Evolutionary conservation across 2,888 invertebrate genomes (phyloP).

Genomic region (Sericinus montela): DNA sequence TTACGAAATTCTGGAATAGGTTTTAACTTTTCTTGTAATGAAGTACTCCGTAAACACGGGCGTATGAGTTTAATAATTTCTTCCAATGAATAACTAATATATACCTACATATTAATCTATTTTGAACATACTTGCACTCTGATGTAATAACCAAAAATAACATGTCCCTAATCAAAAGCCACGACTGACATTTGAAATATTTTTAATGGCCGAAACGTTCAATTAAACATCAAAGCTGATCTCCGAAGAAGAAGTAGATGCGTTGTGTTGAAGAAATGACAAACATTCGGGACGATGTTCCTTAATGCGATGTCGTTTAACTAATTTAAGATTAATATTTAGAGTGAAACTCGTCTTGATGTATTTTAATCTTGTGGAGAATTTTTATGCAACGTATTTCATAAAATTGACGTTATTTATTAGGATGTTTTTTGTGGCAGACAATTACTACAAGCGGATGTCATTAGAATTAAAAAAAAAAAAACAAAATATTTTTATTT

Average conservation of each 20-base stretch:
- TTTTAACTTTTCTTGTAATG: too few relatives aligned
- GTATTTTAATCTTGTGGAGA: constrained; percentile 2
- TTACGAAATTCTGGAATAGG: too few relatives aligned
- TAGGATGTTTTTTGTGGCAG: not conserved
- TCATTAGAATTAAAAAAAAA: too few relatives aligned
- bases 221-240: constrained; percentile 19
- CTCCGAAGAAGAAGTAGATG: not conserved
- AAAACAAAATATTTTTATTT: too few relatives aligned
- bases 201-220: constrained; percentile 13
- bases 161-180: constrained; percentile 12
- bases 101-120: not conserved
- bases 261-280: constrained; percentile 3
- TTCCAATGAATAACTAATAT: too few relatives aligned
- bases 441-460: not conserved
- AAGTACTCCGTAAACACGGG: too few relatives aligned
- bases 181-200: constrained; percentile 11
- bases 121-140: not conserved
- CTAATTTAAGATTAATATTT: constrained; percentile 17
- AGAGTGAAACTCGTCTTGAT: constrained; percentile 9
- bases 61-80: too few relatives aligned
- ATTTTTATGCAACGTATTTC: not conserved
- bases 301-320: constrained; percentile 18
- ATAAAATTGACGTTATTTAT: not conserved
- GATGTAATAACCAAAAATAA: constrained; percentile 5
- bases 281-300: constrained; percentile 13